Evolutionary conservation across 2,888 invertebrate genomes (phyloP), one percentile per base, ranked within the genome.

Genomic region (Andrena flavipes): DNA sequence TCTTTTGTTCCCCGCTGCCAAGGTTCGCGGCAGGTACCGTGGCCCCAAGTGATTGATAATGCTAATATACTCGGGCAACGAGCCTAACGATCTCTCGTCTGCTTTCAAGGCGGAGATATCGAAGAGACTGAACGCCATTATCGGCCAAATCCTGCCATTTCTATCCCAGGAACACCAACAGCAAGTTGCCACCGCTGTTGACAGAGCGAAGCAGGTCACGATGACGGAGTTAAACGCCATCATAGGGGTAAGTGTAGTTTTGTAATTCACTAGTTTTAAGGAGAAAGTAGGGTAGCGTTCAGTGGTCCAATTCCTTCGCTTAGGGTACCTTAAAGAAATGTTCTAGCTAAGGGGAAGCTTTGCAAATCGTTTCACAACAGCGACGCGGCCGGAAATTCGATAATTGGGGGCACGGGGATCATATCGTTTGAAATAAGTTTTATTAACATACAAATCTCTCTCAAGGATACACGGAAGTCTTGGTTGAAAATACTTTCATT

Each of bases 191-290:
- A 97, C 97, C 69, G 99, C 99, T 20, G 98, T 99, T 67, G 99
- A 99, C 92, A 95, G 99, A 94, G 99, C 99, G 90, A 99, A 99
- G 95, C 98, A 99, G 95, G 98, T 99, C 93, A 99, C 98, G 93
- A 98, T 99, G 98, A 97, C 98, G 86, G 99, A 99, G 95, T 95
- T 99, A 86, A 99, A 99, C 95, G 97, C 98, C 91, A 98, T 99
- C 91, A 98, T 99, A 92, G 98, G 98, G 97, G 99, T 99, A 96
- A 97, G 98, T 95, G 54, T 59, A 51, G 60, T 76, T 54, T 13
- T 59, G 49, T 86, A 68, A 79, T 79, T 63, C 59, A 59, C 29
- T 51, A 51, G 54, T 35, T 67, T 60, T 33, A 56, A 33, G 59
- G 42, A 33, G 35, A 76, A 54, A 29, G 59, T 59, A 29, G 59